Evolutionary conservation across 2,888 invertebrate species (phyloP), one percentile per base, ranked within the genome.

Genomic region (Lobophora halterata): DNA sequence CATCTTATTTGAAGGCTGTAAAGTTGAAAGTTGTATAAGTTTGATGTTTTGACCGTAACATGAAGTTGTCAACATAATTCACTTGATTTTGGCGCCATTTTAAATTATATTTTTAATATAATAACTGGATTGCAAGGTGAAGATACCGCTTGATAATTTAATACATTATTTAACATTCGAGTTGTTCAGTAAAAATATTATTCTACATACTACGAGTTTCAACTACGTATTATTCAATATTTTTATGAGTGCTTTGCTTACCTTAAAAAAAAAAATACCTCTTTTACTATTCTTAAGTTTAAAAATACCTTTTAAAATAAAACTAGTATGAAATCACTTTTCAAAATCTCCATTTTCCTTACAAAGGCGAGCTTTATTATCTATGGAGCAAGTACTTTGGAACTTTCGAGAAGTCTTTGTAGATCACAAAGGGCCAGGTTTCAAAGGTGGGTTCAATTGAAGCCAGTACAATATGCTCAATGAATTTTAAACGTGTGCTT

Each of bases 1-100:
- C 14, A 13, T 39, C 29, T 39, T 45, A 48, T 21, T 9, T 2
- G 9, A 30, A 49, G 21, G 9, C 17, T 41, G 51, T 67, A 71
- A 43, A 58, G 76, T 68, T 58, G 33, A 61, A 13, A 56, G 37
- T 75, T 48, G 66, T 30, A 48, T 52, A 52, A 45, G 23, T 53
- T 39, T 35, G 2, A 10, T 0, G 35, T 29, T 56, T 54, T 49
- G 28, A 47, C 49, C 28, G 52, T 31, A 33, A 47, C 61, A 50
- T 52, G 43, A 40, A 48, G 54, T 59, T 65, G 45, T 48, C 46
- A 41, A 57, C 43, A 46, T 49, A 44, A 49, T 44, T 53, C 42
- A 49, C 27, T 48, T 50, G 55, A 39, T 51, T 54, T 53, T 57
- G 50, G 51, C 53, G 53, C 49, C 52, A 54, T 49, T 46, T 49